Evolutionary conservation across 2,797 vertebrate genomes (phyloP).

Genomic region (Pipistrellus pygmaeus): DNA sequence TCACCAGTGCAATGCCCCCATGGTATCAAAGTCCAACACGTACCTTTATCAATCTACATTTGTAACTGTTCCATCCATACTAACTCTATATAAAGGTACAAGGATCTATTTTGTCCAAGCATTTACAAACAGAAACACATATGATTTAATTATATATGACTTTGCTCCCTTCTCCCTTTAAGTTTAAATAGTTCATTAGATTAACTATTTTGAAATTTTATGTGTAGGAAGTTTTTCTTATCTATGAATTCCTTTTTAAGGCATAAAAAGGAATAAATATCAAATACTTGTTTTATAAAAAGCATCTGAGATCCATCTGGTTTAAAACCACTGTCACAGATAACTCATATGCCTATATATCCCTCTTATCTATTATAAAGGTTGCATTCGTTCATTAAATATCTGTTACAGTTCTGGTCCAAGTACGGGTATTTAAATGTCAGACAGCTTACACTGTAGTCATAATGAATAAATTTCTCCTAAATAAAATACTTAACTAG

Average conservation of each 20-base stretch:
- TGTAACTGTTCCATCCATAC: not conserved
- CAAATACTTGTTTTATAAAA: constrained; percentile 28
- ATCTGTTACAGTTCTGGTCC: not conserved
- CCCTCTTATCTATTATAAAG: not conserved
- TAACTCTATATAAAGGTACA: not conserved
- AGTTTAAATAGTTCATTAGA: not conserved
- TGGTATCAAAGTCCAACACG: not conserved
- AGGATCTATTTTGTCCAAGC: not conserved
- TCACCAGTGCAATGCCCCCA: not conserved
- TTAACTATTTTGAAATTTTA: constrained; percentile 17
- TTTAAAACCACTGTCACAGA: not conserved
- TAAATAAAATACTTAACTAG: constrained; percentile 33
- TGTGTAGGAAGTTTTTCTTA: not conserved
- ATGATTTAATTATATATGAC: not conserved
- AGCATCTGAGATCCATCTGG: not conserved
- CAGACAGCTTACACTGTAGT: not conserved
- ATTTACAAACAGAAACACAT: not conserved
- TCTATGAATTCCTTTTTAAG: constrained; percentile 42
- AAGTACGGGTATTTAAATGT: not conserved
- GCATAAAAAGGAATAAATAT: constrained; percentile 9
- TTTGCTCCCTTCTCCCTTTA: not conserved
- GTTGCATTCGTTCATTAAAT: not conserved
- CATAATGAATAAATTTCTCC: not conserved
- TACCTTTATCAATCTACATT: not conserved
- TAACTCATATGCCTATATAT: not conserved